Evolutionary conservation across 2,797 vertebrate species (phyloP).

Genomic region (Lacerta agilis): DNA sequence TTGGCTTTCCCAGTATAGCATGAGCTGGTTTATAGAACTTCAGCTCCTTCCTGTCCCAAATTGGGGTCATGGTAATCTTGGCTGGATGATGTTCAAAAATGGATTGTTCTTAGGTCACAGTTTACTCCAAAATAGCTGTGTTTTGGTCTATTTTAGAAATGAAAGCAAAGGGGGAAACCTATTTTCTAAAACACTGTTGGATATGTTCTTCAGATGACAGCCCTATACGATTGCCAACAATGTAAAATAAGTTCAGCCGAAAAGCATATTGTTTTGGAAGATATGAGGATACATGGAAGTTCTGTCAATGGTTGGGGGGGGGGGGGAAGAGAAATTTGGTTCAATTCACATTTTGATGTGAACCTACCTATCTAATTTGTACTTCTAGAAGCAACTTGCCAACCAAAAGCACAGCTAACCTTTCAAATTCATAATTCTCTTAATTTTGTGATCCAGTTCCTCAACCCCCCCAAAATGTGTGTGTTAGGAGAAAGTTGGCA

Average conservation of each 20-base stretch:
- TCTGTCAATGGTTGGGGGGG: no score
- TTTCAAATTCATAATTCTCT: no score
- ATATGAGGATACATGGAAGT: no score
- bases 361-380: no score
- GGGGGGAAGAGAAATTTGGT: no score
- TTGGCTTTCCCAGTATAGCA: neutral
- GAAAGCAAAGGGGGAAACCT: neutral
- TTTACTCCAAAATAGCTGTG: neutral
- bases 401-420: no score
- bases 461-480: no score
- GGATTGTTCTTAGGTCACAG: neutral
- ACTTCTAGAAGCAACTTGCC: no score
- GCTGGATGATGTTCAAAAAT: neutral
- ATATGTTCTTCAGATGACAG: no score
- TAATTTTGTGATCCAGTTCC: no score
- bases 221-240: neutral
- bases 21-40: slow-evolving; percentile 16
- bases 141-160: neutral
- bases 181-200: neutral
- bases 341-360: no score
- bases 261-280: neutral
- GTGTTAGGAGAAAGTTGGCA: no score
- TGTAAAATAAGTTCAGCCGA: neutral
- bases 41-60: slow-evolving; percentile 2
- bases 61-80: neutral